A percentile compares a stretch with the other conserved stretches of the same genome.
Evolutionary conservation across 1,140 invertebrate genomes (phyloP).

Genomic region (Leucophenga varia): DNA sequence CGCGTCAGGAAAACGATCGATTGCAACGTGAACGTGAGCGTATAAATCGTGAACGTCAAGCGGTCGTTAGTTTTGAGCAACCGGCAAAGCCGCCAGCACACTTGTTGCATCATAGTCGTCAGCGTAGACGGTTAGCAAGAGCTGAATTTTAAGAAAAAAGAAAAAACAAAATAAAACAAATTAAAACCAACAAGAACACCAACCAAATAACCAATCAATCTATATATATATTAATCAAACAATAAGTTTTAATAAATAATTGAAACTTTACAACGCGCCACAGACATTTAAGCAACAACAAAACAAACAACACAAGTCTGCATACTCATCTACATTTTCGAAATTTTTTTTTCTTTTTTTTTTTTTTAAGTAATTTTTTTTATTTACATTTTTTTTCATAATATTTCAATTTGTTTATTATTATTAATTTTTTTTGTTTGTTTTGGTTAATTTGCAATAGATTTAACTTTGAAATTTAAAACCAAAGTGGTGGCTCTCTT

Average conservation of each 20-base stretch:
- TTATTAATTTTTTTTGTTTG: too few relatives aligned
- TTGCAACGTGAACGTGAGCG: conserved; percentile 34
- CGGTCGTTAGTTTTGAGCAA: conserved; percentile 18
- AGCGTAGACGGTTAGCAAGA: conserved; percentile 32
- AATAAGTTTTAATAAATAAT: conserved; percentile 15
- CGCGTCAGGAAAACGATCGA: conserved; percentile 45
- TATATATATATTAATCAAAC: neutral
- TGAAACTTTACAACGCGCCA: conserved; percentile 22
- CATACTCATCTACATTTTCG: too few relatives aligned
- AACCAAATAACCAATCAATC: too few relatives aligned
- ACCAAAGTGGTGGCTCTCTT: too few relatives aligned
- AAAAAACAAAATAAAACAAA: neutral
- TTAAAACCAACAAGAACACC: too few relatives aligned
- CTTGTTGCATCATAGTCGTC: too few relatives aligned
- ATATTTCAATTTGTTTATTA: too few relatives aligned
- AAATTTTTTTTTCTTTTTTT: too few relatives aligned
- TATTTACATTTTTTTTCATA: too few relatives aligned
- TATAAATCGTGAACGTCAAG: conserved; percentile 25
- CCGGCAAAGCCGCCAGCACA: conserved; percentile 26
- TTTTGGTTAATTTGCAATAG: too few relatives aligned
- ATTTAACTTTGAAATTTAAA: too few relatives aligned
- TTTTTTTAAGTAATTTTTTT: too few relatives aligned
- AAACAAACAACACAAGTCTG: conserved; percentile 3
- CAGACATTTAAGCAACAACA: conserved; percentile 7
- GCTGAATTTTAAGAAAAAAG: conserved; percentile 24